Evolutionary conservation across 1,140 invertebrate genomes (phyloP).

Genomic region (Drosophila tristis): DNA sequence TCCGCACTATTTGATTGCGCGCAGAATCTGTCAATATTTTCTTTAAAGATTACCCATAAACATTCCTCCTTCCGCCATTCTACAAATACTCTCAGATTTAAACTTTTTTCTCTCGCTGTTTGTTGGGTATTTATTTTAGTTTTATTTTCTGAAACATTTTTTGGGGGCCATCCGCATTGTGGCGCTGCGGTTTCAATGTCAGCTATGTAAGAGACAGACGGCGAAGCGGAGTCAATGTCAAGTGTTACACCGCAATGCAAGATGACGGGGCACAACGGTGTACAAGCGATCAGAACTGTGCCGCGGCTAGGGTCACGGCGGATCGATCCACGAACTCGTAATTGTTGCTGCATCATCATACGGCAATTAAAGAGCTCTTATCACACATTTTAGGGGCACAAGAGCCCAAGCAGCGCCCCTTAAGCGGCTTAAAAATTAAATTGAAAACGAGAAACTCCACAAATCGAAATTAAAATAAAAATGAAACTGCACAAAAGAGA

Average conservation of each 20-base stretch:
- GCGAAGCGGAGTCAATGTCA: conserved; percentile 38
- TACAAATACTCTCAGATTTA: conserved; percentile 49
- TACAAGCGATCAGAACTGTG: conserved; percentile 51
- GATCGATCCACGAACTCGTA: conserved; percentile 1
- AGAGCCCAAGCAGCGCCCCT: conserved; percentile 8
- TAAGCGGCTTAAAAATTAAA: conserved; percentile 21
- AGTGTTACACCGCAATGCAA: conserved; percentile 43
- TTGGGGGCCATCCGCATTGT: conserved; percentile 18
- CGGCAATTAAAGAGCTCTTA: conserved; percentile 64
- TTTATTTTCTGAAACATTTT: neutral
- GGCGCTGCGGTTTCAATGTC: conserved; percentile 42
- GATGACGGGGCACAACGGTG: conserved; percentile 34
- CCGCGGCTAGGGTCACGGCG: conserved; percentile 53
- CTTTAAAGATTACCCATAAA: conserved; percentile 26
- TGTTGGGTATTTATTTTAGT: neutral
- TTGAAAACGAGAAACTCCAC: conserved; percentile 8
- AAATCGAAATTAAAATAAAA: conserved; percentile 12
- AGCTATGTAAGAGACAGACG: conserved; percentile 5
- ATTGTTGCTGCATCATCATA: conserved; percentile 60
- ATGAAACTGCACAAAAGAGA: too few relatives aligned
- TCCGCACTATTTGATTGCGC: conserved; percentile 57
- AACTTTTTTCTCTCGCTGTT: conserved; percentile 11
- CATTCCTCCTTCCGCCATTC: conserved; percentile 56
- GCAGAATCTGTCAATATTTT: conserved; percentile 74
- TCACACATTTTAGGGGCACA: conserved; percentile 62